Percentiles rank a stretch among this genome's conserved stretches.
Conservation (phyloP, 2,797 vertebrate species). For the Heteromormyrus szaboi region DNA sequence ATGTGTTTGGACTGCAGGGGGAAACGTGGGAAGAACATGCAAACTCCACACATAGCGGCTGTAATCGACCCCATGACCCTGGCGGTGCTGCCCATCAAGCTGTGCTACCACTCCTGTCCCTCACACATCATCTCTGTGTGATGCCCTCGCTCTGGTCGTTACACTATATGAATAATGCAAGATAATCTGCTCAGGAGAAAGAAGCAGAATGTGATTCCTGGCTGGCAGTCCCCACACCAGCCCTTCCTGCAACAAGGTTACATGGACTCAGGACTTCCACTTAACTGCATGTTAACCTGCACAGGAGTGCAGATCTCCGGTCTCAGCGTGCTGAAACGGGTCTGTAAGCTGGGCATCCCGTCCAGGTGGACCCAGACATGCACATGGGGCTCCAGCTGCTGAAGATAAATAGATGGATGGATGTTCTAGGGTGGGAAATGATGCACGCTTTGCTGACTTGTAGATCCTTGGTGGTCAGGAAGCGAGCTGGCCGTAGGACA, state of each 20-base stretch:
- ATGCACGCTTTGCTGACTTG: not conserved
- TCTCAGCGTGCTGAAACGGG: not conserved
- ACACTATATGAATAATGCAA: not conserved
- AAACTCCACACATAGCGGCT: not conserved
- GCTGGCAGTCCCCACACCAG: not conserved
- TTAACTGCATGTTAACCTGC: not conserved
- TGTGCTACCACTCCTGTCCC: not conserved
- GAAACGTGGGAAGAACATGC: not conserved
- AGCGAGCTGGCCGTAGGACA: not conserved
- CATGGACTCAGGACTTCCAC: not conserved
- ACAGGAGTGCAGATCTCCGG: not conserved
- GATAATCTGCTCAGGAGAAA: not conserved
- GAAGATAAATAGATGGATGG: not conserved
- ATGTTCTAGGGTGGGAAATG: not conserved
- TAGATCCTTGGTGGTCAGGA: not conserved
- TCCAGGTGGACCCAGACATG: not conserved
- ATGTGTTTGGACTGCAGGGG: not conserved
- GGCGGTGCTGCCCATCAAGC: not conserved
- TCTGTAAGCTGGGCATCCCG: not conserved
- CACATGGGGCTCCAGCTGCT: not conserved
- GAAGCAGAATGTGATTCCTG: not conserved
- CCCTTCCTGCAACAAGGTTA: not conserved
- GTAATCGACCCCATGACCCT: not conserved
- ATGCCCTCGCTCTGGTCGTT: not conserved
- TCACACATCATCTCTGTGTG: not conserved